phyloP scores from a whole-genome alignment of 2,113 vertebrate species.

The Ammodytes marinus region DNA sequence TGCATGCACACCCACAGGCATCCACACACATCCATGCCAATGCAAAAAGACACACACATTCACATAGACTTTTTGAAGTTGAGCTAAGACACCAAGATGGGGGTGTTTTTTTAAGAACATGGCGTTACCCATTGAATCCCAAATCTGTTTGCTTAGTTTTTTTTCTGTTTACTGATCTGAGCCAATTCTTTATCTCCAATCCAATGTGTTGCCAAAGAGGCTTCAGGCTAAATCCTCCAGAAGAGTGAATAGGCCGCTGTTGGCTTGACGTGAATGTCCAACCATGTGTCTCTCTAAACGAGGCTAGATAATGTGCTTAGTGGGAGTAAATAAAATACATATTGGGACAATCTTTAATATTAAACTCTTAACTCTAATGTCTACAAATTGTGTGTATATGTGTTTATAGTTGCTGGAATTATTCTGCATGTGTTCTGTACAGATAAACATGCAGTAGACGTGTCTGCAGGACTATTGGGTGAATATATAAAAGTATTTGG shows the following conservation, averaged over 20 bases:
- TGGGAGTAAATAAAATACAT: conserved; percentile 54
- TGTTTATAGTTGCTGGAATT: not conserved
- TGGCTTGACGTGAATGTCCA: conserved; percentile 53
- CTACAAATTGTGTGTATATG: not conserved
- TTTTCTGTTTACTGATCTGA: conserved; percentile 63
- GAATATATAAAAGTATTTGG: not conserved
- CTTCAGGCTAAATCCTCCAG: conserved; percentile 68
- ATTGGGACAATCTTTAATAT: conserved; percentile 16
- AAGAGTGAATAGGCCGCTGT: conserved; percentile 60
- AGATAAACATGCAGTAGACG: not conserved
- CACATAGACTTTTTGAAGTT: conserved; percentile 58
- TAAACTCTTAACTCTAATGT: conserved; percentile 21
- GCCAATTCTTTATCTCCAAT: conserved; percentile 63
- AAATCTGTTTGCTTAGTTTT: conserved; percentile 56
- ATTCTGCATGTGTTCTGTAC: not conserved
- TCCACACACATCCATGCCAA: conserved; percentile 20
- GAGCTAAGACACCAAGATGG: conserved; percentile 42
- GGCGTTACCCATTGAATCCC: conserved; percentile 53
- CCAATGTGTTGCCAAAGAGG: conserved; percentile 65
- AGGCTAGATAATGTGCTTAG: conserved; percentile 56
- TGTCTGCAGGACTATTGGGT: not conserved
- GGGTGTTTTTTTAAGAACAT: conserved; percentile 54
- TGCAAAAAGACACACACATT: not conserved
- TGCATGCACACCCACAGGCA: conserved; percentile 40
- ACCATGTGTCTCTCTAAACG: conserved; percentile 67